These are phyloP conservation scores for Gnathonemus longibarbis DNA, from an alignment of 2,113 vertebrate species.

Conservation along the genomic window DNA sequence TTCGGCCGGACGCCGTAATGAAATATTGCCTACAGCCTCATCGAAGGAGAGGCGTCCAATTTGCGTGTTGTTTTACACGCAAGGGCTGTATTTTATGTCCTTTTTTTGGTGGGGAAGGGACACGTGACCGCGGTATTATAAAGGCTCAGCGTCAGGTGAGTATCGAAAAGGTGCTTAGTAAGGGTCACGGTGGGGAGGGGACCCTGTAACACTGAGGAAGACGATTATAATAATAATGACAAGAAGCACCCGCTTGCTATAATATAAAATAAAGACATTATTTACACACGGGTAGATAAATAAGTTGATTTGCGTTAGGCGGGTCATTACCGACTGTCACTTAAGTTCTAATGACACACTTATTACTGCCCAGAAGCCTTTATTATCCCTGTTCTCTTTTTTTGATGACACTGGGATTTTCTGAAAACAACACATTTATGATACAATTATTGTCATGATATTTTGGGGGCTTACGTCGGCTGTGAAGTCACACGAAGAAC, in stretches of 20 bases:
- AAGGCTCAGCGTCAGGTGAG: background rate
- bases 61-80: slow-evolving; percentile 25
- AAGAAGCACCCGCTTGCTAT: background rate
- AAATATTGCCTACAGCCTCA: slow-evolving; percentile 40
- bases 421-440: background rate
- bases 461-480: background rate
- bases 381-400: background rate
- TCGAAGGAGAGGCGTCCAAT: slow-evolving; percentile 18
- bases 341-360: background rate
- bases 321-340: background rate
- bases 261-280: background rate
- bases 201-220: background rate
- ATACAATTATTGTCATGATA: background rate
- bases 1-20: slow-evolving; percentile 28
- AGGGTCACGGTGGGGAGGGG: background rate
- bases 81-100: background rate
- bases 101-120: background rate
- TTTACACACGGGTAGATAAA: background rate
- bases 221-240: background rate
- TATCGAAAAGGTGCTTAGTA: background rate
- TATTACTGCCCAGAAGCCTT: background rate
- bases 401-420: background rate
- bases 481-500: background rate
- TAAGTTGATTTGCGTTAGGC: background rate
- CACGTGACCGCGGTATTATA: background rate